A percentile compares a stretch with the other conserved stretches of the same genome.
Conservation (phyloP, 2,888 invertebrate species). For the Xylota sylvarum region DNA sequence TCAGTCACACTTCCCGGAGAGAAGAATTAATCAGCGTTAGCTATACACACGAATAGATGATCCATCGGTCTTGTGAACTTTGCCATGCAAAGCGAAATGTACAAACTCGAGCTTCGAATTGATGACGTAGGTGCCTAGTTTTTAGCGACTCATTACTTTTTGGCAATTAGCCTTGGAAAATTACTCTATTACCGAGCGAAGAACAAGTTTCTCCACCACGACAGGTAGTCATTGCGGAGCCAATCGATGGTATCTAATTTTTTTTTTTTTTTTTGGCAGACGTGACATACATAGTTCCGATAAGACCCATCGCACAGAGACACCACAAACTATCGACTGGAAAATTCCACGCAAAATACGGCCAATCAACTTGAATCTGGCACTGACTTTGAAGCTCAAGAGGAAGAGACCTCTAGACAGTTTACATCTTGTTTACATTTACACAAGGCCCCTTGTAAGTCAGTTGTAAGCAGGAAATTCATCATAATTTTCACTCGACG, state of each 20-base stretch:
- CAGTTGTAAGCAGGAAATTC: slow-evolving; percentile 19
- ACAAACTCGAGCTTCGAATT: slow-evolving; percentile 33
- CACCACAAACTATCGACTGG: slow-evolving; percentile 20
- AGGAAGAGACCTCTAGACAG: background rate
- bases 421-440: slow-evolving; percentile 48
- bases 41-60: background rate
- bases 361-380: background rate
- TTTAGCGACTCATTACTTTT: slow-evolving; percentile 18
- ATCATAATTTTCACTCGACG: background rate
- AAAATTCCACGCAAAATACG: slow-evolving; percentile 41
- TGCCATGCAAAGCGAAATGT: slow-evolving; percentile 40
- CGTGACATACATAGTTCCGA: slow-evolving; percentile 14
- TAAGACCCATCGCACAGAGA: slow-evolving; percentile 12
- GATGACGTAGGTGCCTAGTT: slow-evolving; percentile 44
- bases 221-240: background rate
- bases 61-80: slow-evolving; percentile 63
- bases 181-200: background rate
- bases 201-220: slow-evolving; percentile 23
- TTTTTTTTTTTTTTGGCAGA: slow-evolving; percentile 1
- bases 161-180: slow-evolving; percentile 45
- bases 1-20: background rate
- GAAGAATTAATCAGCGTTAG: slow-evolving; percentile 2
- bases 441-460: background rate
- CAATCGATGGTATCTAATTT: background rate
- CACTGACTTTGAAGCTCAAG: background rate